A percentile compares a stretch with the other conserved stretches of the same genome.
These are phyloP conservation scores for Centruroides sculpturatus DNA, from an alignment of 1,140 invertebrate genomes.

Conservation along the genomic window DNA sequence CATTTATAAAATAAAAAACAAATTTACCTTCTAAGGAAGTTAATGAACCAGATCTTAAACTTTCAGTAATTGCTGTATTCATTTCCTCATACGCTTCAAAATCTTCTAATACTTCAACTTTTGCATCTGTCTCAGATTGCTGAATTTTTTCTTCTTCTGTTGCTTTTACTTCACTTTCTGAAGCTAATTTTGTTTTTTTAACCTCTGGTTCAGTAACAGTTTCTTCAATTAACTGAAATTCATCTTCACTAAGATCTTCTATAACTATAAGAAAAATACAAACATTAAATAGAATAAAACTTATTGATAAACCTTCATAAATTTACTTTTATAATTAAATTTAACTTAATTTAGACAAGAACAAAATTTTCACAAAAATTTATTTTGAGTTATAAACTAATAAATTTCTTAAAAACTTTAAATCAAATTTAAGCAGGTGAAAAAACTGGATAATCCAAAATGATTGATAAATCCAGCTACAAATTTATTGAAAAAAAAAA, in stretches of 20 bases:
- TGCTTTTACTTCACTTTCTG: slow-evolving; percentile 14
- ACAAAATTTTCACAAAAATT: too few species aligned
- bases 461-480: too few species aligned
- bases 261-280: background rate
- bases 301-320: too few species aligned
- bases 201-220: slow-evolving; percentile 9
- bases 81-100: slow-evolving; percentile 19
- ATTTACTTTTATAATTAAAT: too few species aligned
- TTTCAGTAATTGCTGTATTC: slow-evolving; percentile 19
- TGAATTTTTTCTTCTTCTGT: slow-evolving; percentile 3
- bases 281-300: too few species aligned
- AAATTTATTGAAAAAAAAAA: too few species aligned
- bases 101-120: slow-evolving; percentile 17
- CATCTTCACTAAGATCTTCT: slow-evolving; percentile 13
- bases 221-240: slow-evolving; percentile 12
- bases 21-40: slow-evolving; percentile 19
- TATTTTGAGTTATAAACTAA: too few species aligned
- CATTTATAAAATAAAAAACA: background rate
- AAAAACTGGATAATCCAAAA: too few species aligned
- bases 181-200: slow-evolving; percentile 4
- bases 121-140: slow-evolving; percentile 5
- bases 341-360: too few species aligned
- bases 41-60: slow-evolving; percentile 18
- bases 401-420: too few species aligned
- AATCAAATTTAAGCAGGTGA: too few species aligned